Evolutionary conservation across 1,140 invertebrate species (phyloP).

Genomic region (Gryon sp.): DNA sequence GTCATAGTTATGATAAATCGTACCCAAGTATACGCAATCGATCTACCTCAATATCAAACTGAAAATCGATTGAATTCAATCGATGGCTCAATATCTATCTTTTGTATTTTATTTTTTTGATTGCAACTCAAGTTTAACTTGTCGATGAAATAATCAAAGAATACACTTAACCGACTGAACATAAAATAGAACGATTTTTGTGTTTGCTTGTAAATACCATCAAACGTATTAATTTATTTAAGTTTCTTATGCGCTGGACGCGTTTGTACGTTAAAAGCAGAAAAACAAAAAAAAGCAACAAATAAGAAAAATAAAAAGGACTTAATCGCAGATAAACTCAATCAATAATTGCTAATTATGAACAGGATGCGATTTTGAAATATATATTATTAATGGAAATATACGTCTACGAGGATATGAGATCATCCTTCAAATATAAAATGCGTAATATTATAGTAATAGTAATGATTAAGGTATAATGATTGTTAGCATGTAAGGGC

Average conservation of each 20-base stretch:
- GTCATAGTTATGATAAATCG: slow-evolving; percentile 17
- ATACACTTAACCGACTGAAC: slow-evolving; percentile 20
- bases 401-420: slow-evolving; percentile 16
- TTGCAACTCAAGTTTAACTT: background rate
- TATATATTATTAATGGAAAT: slow-evolving; percentile 22
- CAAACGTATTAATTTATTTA: slow-evolving; percentile 76
- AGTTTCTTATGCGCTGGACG: slow-evolving; percentile 78
- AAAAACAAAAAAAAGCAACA: no score
- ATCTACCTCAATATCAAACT: slow-evolving; percentile 51
- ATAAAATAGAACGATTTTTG: slow-evolving; percentile 14
- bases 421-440: slow-evolving; percentile 60
- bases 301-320: no score
- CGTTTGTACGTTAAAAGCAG: slow-evolving; percentile 72
- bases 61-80: slow-evolving; percentile 26
- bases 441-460: slow-evolving; percentile 69
- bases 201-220: slow-evolving; percentile 73
- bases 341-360: slow-evolving; percentile 37
- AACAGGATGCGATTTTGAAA: slow-evolving; percentile 38
- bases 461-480: slow-evolving; percentile 59
- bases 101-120: background rate
- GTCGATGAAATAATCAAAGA: background rate
- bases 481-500: slow-evolving; percentile 73
- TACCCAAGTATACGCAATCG: slow-evolving; percentile 56
- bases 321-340: slow-evolving; percentile 71
- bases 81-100: slow-evolving; percentile 14